Conservation (phyloP, 2,797 vertebrate species). For the Petrocephalus sullivani region DNA sequence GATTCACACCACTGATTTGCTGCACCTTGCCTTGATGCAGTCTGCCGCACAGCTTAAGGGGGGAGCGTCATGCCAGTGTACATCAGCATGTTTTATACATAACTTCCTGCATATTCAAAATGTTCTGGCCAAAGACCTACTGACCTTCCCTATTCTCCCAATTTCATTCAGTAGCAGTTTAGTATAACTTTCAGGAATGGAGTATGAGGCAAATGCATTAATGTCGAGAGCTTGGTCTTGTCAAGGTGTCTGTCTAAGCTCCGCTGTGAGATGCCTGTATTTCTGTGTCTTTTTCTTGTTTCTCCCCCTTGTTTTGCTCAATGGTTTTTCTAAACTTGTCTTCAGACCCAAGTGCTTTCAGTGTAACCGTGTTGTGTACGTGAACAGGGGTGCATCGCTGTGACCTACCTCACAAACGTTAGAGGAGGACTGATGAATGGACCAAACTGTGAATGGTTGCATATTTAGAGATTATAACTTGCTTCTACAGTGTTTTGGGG, state of each 20-base stretch:
- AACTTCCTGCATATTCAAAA: neutral
- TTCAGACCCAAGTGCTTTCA: neutral
- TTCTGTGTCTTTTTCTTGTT: neutral
- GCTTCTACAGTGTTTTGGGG: slow-evolving; percentile 30
- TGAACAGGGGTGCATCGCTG: slow-evolving; percentile 47
- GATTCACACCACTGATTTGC: neutral
- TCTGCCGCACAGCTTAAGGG: neutral
- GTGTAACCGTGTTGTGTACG: slow-evolving; percentile 5
- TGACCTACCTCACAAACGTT: slow-evolving; percentile 60
- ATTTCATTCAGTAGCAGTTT: neutral
- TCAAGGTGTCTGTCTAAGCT: neutral
- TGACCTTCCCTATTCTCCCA: neutral
- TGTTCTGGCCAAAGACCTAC: neutral
- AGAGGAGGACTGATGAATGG: slow-evolving; percentile 44
- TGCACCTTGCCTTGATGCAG: neutral
- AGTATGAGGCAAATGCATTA: neutral
- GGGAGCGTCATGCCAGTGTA: neutral
- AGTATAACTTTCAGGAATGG: neutral
- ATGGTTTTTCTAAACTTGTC: slow-evolving; percentile 2
- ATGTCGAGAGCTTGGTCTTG: neutral
- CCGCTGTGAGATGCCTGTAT: neutral
- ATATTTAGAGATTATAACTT: slow-evolving; percentile 46
- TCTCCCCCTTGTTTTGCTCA: neutral
- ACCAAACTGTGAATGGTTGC: slow-evolving; percentile 54
- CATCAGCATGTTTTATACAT: neutral